phyloP scores from a whole-genome alignment of 53 echinoderm and acorn worm genomes.

The Arbacia lixula region DNA sequence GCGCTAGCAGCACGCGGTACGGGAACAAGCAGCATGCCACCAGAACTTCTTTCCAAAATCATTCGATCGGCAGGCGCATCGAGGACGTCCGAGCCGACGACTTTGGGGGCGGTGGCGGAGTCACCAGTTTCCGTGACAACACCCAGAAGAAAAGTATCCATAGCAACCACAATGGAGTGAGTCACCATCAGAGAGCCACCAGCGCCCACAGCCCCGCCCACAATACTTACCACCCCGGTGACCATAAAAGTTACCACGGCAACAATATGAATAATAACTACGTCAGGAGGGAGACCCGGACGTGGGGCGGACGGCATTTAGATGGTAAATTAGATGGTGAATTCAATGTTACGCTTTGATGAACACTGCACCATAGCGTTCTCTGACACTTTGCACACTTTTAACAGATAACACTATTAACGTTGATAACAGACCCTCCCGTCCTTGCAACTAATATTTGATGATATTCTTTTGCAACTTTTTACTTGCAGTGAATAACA shows the following conservation, averaged over 20 bases:
- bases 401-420: too few relatives aligned
- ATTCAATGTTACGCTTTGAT: too few relatives aligned
- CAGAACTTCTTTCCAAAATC: too few relatives aligned
- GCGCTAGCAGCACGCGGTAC: constrained; percentile 17
- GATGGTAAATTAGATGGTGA: too few relatives aligned
- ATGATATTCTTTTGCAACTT: too few relatives aligned
- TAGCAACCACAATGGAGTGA: background rate
- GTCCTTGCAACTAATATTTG: too few relatives aligned
- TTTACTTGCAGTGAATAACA: too few relatives aligned
- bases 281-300: too few relatives aligned
- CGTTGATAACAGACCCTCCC: too few relatives aligned
- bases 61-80: background rate
- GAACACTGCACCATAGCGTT: too few relatives aligned
- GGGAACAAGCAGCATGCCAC: constrained; percentile 8
- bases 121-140: background rate
- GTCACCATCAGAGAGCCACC: background rate
- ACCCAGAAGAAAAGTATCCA: background rate
- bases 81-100: background rate
- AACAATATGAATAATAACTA: constrained; percentile 14
- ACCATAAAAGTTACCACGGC: constrained; percentile 32
- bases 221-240: background rate
- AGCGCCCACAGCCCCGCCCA: background rate
- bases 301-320: too few relatives aligned
- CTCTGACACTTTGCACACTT: too few relatives aligned
- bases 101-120: constrained; percentile 21